Base-by-base conservation (phyloP, 2,797 vertebrate genomes). In the Spheniscus humboldti region DNA sequence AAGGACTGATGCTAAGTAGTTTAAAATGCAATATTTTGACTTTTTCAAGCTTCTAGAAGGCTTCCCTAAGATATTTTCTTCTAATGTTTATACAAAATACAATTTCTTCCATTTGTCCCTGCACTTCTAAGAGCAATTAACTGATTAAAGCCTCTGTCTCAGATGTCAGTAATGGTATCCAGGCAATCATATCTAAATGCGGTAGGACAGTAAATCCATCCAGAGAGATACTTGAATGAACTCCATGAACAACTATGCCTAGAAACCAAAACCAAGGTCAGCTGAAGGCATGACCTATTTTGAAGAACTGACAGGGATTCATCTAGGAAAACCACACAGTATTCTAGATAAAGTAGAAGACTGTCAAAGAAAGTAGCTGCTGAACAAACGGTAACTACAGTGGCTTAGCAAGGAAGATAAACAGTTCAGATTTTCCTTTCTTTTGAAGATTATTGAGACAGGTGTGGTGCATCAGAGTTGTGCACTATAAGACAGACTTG, bases 401-500 rank as follows among this genome's bases (percentile, higher is more conserved):
- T 16, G 15, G 57, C 18, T 90, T 23, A 66, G 35, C 66, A 93
- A 92, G 53, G 39, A 56, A 92, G 55, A 72, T 15, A n/a, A 81
- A 50, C 15, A 53, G 33, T 25, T 57, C 31, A 47, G 22, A 62
- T n/a, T 31, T 47, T 43, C 37, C 66, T 47, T 47, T 50, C 55
- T 63, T 63, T 16, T 62, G 37, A 56, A 5, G 4, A 41, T 15
- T 10, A 13, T 0, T 15, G 48, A 64, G n/a, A 23, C 0, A 3
- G 30, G 18, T 60, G 74, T 10, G 30, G 55, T 45, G 20, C 59
- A 53, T 18, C 22, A 18, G 15, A 64, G 62, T 5, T 48, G 18
- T 8, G 22, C 39, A 45, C 28, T 10, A 0, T 18, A 52, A 80
- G 7, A 76, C 4, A 83, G 73, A 59, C 9, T 18, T 18, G 50